A percentile compares a stretch with the other conserved stretches of the same genome.
These are phyloP conservation scores for Cryptus armator DNA, from an alignment of 2,888 invertebrate species.

Conservation along the genomic window DNA sequence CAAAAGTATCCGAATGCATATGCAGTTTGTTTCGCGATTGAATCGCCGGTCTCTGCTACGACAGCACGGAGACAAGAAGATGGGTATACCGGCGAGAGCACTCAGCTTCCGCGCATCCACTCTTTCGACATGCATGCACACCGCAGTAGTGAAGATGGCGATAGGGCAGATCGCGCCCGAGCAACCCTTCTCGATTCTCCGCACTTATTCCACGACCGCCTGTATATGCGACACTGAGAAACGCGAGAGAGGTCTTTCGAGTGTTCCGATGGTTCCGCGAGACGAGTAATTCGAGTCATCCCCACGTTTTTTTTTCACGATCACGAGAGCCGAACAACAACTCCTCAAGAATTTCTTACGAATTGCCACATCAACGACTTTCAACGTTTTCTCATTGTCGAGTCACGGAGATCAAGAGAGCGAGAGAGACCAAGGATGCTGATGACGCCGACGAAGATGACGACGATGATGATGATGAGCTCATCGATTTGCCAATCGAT, in stretches of 20 bases:
- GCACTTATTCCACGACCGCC: not conserved
- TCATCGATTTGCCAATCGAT: slow-evolving; percentile 15
- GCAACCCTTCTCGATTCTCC: slow-evolving; percentile 67
- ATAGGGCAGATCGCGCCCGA: slow-evolving; percentile 81
- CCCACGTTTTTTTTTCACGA: not conserved
- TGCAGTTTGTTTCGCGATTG: not conserved
- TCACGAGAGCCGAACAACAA: slow-evolving; percentile 48
- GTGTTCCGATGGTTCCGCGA: slow-evolving; percentile 40
- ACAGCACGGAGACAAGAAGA: not conserved
- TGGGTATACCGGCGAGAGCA: slow-evolving; percentile 9
- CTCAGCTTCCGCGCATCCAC: slow-evolving; percentile 35
- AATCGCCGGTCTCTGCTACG: not conserved
- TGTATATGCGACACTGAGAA: slow-evolving; percentile 34
- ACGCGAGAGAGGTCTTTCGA: slow-evolving; percentile 22
- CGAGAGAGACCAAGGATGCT: slow-evolving; percentile 20
- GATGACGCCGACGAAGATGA: slow-evolving; percentile 19
- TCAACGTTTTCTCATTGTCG: slow-evolving; percentile 81
- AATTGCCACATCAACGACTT: slow-evolving; percentile 75
- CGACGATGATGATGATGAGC: slow-evolving; percentile 33
- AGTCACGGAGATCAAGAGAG: slow-evolving; percentile 77
- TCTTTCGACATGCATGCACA: slow-evolving; percentile 29
- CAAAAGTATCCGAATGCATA: not conserved
- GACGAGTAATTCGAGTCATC: slow-evolving; percentile 43
- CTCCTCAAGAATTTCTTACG: slow-evolving; percentile 76
- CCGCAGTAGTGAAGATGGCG: slow-evolving; percentile 78